A percentile compares a stretch with the other conserved stretches of the same genome.
Conservation (phyloP, 2,113 vertebrate genomes). For the Anhinga anhinga region DNA sequence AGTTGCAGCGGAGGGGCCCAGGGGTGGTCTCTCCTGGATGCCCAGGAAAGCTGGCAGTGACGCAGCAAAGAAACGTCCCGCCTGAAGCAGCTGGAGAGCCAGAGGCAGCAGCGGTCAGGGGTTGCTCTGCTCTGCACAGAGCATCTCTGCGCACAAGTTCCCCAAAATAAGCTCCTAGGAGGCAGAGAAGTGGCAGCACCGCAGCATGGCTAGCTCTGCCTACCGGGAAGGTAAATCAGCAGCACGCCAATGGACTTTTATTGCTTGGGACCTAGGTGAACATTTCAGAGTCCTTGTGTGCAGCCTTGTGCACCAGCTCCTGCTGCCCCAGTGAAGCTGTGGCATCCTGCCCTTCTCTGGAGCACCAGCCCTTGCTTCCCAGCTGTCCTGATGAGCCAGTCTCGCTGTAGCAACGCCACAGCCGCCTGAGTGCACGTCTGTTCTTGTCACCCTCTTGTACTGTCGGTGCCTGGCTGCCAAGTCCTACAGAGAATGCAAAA, state of each 20-base stretch:
- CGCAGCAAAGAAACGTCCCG: not conserved
- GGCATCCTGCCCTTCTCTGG: not conserved
- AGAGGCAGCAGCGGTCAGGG: not conserved
- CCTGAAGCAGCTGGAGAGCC: not conserved
- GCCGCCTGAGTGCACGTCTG: not conserved
- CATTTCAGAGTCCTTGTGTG: not conserved
- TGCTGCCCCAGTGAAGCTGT: not conserved
- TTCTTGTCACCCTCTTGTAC: slow-evolving; percentile 39
- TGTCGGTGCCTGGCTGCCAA: not conserved
- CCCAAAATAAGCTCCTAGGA: not conserved
- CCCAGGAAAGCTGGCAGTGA: not conserved
- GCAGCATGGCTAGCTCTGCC: not conserved
- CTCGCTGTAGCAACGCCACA: not conserved
- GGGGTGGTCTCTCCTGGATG: not conserved
- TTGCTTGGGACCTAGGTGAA: not conserved
- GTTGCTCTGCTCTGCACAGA: not conserved
- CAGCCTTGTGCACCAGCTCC: not conserved
- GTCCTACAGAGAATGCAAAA: not conserved
- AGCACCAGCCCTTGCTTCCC: not conserved
- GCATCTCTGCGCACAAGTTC: not conserved
- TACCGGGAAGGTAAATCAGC: not conserved
- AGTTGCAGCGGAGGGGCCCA: fast-evolving
- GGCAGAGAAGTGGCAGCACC: not conserved
- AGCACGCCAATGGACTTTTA: fast-evolving
- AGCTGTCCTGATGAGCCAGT: not conserved